A percentile compares a stretch with the other conserved stretches of the same genome.
Evolutionary conservation across 2,888 invertebrate genomes (phyloP).

Genomic region (Idaea straminata): DNA sequence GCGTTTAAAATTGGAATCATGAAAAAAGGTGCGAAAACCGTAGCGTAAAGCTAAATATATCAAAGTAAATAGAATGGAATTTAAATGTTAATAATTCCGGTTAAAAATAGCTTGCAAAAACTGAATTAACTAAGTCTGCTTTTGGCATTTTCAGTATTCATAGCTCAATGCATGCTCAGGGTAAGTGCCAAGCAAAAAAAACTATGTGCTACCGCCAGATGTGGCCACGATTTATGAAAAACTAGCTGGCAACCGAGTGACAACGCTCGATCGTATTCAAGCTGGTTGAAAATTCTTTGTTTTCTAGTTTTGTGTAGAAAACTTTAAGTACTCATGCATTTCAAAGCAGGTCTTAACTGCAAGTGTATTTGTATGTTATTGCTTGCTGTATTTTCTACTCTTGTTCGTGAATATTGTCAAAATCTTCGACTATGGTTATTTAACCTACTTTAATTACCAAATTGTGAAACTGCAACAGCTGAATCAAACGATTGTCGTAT

Average conservation of each 20-base stretch:
- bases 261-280: background rate
- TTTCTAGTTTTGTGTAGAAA: background rate
- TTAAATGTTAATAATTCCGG: background rate
- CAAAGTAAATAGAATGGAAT: background rate
- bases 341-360: background rate
- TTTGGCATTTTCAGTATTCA: background rate
- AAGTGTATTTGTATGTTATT: background rate
- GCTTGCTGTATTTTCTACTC: background rate
- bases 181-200: background rate
- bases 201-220: background rate
- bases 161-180: background rate
- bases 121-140: background rate
- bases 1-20: background rate
- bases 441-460: background rate
- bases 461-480: no score
- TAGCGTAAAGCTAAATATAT: background rate
- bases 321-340: background rate
- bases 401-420: no score
- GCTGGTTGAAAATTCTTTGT: slow-evolving; percentile 3
- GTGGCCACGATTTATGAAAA: background rate
- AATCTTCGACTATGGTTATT: background rate
- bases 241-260: slow-evolving; percentile 1
- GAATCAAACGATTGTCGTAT: no score
- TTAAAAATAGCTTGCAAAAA: background rate
- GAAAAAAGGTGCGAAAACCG: background rate